Evolutionary conservation across 2,888 invertebrate genomes (phyloP).

Genomic region (Drosophila seclusa): DNA sequence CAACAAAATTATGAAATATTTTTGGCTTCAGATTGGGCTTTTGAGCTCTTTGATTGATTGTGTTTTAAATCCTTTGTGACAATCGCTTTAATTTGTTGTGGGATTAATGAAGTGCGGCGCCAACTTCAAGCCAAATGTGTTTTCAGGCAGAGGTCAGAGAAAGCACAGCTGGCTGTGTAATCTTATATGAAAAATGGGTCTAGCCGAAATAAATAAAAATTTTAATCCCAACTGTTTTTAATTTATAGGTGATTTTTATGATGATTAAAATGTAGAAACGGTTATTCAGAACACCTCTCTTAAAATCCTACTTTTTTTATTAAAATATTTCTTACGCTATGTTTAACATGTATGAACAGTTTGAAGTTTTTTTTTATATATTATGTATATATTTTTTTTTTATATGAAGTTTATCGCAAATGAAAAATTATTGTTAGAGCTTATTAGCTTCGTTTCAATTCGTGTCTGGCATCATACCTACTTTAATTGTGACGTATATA

Average conservation of each 20-base stretch:
- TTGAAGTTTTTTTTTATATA: not conserved
- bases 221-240: not conserved
- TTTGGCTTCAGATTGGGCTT: constrained; percentile 42
- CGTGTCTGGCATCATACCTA: constrained; percentile 12
- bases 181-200: constrained; percentile 10
- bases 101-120: constrained; percentile 62
- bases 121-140: constrained; percentile 26
- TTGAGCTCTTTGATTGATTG: constrained; percentile 66
- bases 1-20: constrained; percentile 61
- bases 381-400: too few species aligned
- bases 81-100: constrained; percentile 66
- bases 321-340: not conserved
- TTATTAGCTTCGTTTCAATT: constrained; percentile 20
- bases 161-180: constrained; percentile 35
- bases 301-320: not conserved
- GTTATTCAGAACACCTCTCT: not conserved
- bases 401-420: not conserved
- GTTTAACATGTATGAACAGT: not conserved
- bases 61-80: constrained; percentile 67
- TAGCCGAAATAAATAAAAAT: not conserved
- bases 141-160: constrained; percentile 1
- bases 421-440: not conserved
- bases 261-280: not conserved
- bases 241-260: not conserved
- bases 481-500: constrained; percentile 26